Evolutionary conservation across 2,888 invertebrate genomes (phyloP).

Genomic region (Diarsia rubi): DNA sequence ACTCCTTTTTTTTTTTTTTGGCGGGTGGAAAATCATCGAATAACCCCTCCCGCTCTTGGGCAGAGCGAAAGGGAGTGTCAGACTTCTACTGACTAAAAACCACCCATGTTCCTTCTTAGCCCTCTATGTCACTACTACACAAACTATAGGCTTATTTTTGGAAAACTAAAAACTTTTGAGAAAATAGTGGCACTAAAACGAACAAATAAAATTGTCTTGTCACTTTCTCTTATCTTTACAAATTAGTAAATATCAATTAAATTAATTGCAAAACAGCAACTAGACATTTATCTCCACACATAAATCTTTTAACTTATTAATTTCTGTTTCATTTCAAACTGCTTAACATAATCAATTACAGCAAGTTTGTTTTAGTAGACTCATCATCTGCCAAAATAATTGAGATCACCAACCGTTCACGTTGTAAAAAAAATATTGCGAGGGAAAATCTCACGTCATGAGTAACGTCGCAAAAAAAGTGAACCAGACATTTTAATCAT

Average conservation of each 20-base stretch:
- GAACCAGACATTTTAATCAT: not conserved
- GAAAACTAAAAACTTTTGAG: not conserved
- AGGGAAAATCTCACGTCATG: not conserved
- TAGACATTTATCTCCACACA: not conserved
- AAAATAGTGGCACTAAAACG: not conserved
- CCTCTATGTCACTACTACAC: too few relatives aligned
- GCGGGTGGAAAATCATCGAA: too few relatives aligned
- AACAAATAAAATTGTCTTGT: not conserved
- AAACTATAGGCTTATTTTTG: too few relatives aligned
- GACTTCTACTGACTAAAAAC: too few relatives aligned
- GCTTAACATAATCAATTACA: conserved; percentile 3
- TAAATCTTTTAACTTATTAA: conserved; percentile 6
- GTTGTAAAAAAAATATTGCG: conserved; percentile 11
- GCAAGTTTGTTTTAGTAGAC: conserved; percentile 11
- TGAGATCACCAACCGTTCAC: not conserved
- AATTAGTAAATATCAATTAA: conserved; percentile 8
- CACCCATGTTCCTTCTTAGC: too few relatives aligned
- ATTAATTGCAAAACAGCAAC: not conserved
- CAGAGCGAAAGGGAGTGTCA: too few relatives aligned
- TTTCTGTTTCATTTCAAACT: not conserved
- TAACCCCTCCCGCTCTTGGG: too few relatives aligned
- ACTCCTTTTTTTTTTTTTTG: too few relatives aligned
- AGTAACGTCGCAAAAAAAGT: not conserved
- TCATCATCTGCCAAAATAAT: conserved; percentile 20
- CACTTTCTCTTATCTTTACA: not conserved